Conservation (phyloP, 2,888 invertebrate genomes). For the Synanthedon vespiformis region DNA sequence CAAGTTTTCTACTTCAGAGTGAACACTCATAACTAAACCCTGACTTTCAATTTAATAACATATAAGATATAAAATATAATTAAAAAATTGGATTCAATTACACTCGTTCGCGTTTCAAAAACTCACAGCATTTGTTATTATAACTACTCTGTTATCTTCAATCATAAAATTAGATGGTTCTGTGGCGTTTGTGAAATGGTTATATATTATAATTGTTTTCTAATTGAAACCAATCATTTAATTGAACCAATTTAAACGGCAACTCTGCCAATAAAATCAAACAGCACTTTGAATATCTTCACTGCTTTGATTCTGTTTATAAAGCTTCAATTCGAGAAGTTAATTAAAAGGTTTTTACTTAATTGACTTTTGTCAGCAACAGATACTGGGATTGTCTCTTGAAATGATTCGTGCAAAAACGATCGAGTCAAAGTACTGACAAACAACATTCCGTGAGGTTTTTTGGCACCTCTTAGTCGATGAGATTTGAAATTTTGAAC, state of each 20-base stretch:
- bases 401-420: constrained; percentile 1
- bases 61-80: neutral
- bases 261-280: neutral
- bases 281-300: neutral
- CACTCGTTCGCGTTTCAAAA: neutral
- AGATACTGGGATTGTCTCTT: neutral
- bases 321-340: constrained; percentile 5
- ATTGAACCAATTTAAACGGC: constrained; percentile 11
- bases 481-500: constrained; percentile 23
- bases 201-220: constrained; percentile 7
- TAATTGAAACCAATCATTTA: constrained; percentile 6
- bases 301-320: neutral
- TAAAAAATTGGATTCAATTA: neutral
- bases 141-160: neutral
- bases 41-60: too few species aligned
- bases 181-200: neutral
- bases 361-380: neutral
- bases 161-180: constrained; percentile 1
- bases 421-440: constrained; percentile 8
- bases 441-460: constrained; percentile 48
- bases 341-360: constrained; percentile 10
- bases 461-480: constrained; percentile 36
- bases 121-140: neutral
- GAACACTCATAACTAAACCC: too few species aligned
- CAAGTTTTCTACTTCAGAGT: too few species aligned